Base-by-base conservation (phyloP, 2,113 vertebrate genomes). In the Dissostichus mawsoni region DNA sequence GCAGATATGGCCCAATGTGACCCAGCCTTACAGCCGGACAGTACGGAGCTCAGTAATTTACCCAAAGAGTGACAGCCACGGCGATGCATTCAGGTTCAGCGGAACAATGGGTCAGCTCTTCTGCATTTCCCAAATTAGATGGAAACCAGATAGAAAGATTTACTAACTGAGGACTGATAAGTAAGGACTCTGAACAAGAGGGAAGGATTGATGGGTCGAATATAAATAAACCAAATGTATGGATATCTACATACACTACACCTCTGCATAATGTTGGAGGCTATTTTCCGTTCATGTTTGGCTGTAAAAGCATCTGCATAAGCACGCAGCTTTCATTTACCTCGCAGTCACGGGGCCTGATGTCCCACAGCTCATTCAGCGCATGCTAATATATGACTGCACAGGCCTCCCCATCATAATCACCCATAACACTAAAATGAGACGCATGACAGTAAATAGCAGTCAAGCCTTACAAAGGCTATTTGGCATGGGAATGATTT, bases 371-470 rank as follows among this genome's bases (percentile, higher is more conserved):
- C 91, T 91, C 92, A 79, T 92, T 92, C 90, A 68, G 65, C 51
- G 83, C 92, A 94, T 91, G 91, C 89, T 92, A 93, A 91, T 93
- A 90, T 92, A 92, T 86, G 88, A 84, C 84, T 74, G 77, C 78
- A 50, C 91, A 83, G 89, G 85, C 87, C 88, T 88, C 87, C 87
- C 89, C 86, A 78, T 92, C 92, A 86, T 93, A 93, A 94, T 93
- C 93, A 93, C 91, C 91, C 89, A 92, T 91, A 93, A 91, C 92
- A 93, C 91, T 91, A 90, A 93, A 93, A 92, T 90, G 90, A 93
- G 90, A 91, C 86, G 84, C 90, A 88, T 84, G 90, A 91, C 91
- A 90, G 87, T 93, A 92, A 92, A 92, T 90, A 87, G 89, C 87
- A 92, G 91, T 90, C 86, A 90, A 87, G 89, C 89, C 86, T 90